Percentiles rank a stretch among this genome's conserved stretches.
These are phyloP conservation scores for Alsophila aescularia DNA, from an alignment of 2,888 invertebrate species.

Conservation along the genomic window DNA sequence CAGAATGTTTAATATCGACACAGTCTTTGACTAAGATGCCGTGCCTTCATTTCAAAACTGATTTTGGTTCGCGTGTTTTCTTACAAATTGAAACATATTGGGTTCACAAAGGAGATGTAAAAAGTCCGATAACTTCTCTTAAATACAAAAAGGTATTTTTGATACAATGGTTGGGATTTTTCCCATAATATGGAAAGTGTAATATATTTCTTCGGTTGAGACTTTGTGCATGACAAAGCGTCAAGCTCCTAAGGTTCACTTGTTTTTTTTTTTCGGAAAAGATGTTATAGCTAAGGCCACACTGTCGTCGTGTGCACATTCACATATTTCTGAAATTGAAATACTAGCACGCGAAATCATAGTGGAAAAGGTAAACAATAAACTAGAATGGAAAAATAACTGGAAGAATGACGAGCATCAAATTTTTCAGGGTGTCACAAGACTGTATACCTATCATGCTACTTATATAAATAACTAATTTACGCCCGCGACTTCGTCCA, in stretches of 20 bases:
- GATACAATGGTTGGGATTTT: constrained; percentile 23
- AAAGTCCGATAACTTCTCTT: constrained; percentile 21
- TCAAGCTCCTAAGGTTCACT: neutral
- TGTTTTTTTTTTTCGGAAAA: too few relatives aligned
- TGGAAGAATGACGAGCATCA: too few relatives aligned
- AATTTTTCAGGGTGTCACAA: too few relatives aligned
- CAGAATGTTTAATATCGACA: constrained; percentile 49
- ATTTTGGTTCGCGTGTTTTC: constrained; percentile 37
- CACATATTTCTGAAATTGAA: too few relatives aligned
- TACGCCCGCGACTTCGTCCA: too few relatives aligned
- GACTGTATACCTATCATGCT: too few relatives aligned
- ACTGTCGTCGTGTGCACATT: too few relatives aligned
- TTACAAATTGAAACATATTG: constrained; percentile 53
- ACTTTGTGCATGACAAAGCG: neutral
- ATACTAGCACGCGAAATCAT: too few relatives aligned
- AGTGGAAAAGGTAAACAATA: too few relatives aligned
- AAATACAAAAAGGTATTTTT: constrained; percentile 29
- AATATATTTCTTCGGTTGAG: constrained; percentile 13
- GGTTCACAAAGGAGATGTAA: constrained; percentile 31
- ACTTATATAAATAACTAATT: too few relatives aligned
- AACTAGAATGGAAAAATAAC: too few relatives aligned
- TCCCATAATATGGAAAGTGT: constrained; percentile 16
- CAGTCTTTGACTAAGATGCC: constrained; percentile 44
- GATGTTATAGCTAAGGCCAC: too few relatives aligned
- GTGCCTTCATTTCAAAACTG: constrained; percentile 44